Evolutionary conservation across 1,140 invertebrate species (phyloP), one percentile per base, ranked within the genome.

Genomic region (Heliconius eleuchia): DNA sequence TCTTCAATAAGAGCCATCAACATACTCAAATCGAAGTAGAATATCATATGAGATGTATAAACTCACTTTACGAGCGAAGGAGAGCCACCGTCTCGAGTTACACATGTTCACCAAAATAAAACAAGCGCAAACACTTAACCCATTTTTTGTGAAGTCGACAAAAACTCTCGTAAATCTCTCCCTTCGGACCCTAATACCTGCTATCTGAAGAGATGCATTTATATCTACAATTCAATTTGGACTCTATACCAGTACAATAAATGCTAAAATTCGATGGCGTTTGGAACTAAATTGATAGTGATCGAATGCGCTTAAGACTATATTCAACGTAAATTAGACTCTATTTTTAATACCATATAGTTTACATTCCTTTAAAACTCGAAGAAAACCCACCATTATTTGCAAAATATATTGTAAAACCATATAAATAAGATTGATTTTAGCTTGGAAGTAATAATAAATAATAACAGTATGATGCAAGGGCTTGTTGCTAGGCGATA

Each of bases 101-200:
- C 88, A 89, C 82, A 80, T 89, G 87, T 89, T 87, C 86, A 86
- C 82, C 82, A 87, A 87, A 89, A 85, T 84, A 88, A 88, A 87
- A 86, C 85, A 84, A 86, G 83, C 86, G 83, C 83, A 87, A 88
- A 89, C 86, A 88, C 87, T 90, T 89, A 89, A 89, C 87, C 89
- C 87, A 88, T 89, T 90, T 89, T 90, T 89, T 89, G 77, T 85
- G 75, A 81, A 80, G 83, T 87, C 83, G 77, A 87, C 84, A 87
- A 88, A 89, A 88, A 88, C 84, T 73, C 71, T 78, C 82, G 88
- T 88, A 87, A 86, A 90, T 90, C 85, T 87, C 87, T 87, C 74
- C 79, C 79, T 78, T 76, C 77, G 74, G 83, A 76, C 85, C 84
- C 80, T 78, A 79, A 73, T 87, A 88, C 88, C 85, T 88, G 87